Evolutionary conservation across 2,888 invertebrate species (phyloP).

Genomic region (Isotomurus palustris): DNA sequence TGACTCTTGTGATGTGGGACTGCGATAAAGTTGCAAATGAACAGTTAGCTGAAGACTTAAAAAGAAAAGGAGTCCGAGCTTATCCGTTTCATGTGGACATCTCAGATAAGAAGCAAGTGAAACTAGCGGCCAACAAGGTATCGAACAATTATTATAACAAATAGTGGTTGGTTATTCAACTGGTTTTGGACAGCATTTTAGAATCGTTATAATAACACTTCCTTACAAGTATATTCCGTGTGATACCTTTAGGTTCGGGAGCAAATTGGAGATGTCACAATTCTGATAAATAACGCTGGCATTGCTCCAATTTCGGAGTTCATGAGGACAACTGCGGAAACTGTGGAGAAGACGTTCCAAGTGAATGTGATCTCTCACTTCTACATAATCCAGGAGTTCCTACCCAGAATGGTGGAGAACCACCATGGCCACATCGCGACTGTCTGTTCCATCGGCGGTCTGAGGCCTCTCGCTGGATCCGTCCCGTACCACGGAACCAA

Average conservation of each 20-base stretch:
- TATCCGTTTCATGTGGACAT: slow-evolving; percentile 5
- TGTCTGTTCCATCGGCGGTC: slow-evolving; percentile 2
- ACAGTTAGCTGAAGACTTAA: neutral
- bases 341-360: slow-evolving; percentile 8
- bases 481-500: slow-evolving; percentile 8
- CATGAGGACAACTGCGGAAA: slow-evolving; percentile 1
- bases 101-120: neutral
- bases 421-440: slow-evolving; percentile 12
- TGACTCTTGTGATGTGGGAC: slow-evolving; percentile 6
- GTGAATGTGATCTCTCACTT: slow-evolving; percentile 8
- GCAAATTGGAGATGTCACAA: slow-evolving; percentile 7
- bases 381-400: slow-evolving; percentile 5
- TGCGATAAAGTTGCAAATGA: slow-evolving; percentile 5
- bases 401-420: slow-evolving; percentile 10
- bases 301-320: slow-evolving; percentile 5
- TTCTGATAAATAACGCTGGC: slow-evolving; percentile 8
- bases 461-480: neutral
- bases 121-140: slow-evolving; percentile 1
- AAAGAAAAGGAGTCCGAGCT: neutral
- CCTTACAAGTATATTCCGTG: neutral
- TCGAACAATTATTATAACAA: neutral
- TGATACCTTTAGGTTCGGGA: slow-evolving; percentile 4
- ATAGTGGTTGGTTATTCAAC: neutral
- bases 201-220: too few relatives aligned
- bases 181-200: neutral